Conservation (phyloP, 2,797 vertebrate species). For the Cottoperca gobio region DNA sequence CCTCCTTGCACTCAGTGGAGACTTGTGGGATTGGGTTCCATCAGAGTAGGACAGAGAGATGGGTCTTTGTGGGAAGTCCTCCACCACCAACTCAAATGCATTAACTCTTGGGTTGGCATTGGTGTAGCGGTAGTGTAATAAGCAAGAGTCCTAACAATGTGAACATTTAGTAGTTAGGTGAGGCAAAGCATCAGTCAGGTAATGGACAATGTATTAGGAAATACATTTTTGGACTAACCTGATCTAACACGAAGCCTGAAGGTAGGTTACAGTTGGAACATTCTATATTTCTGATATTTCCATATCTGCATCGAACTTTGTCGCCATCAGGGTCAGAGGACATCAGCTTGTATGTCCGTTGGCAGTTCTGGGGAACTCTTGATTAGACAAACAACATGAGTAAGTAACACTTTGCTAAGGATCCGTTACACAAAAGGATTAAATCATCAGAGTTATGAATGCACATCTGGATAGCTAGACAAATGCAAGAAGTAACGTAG, state of each 20-base stretch:
- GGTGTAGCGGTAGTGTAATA: constrained; percentile 37
- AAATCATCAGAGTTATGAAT: not conserved
- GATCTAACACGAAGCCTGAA: constrained; percentile 57
- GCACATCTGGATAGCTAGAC: not conserved
- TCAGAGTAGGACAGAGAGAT: constrained; percentile 63
- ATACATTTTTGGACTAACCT: constrained; percentile 40
- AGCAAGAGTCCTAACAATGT: constrained; percentile 54
- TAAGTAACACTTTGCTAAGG: not conserved
- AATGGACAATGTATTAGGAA: not conserved
- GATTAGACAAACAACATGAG: constrained; percentile 5
- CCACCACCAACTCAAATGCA: constrained; percentile 72
- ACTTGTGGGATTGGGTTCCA: constrained; percentile 29
- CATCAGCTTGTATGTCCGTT: constrained; percentile 54
- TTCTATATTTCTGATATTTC: not conserved
- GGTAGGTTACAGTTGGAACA: constrained; percentile 48
- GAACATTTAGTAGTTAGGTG: not conserved
- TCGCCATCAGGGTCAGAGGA: constrained; percentile 74
- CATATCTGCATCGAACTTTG: constrained; percentile 69
- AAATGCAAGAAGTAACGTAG: not conserved
- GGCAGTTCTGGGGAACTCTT: constrained; percentile 77
- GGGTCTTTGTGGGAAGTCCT: constrained; percentile 64
- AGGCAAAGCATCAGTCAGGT: not conserved
- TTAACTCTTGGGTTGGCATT: rapidly evolving
- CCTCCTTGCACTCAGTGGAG: constrained; percentile 2
- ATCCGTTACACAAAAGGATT: not conserved